Percentiles rank a stretch among this genome's conserved stretches.
These are phyloP conservation scores for Archilochus colubris DNA, from an alignment of 2,113 vertebrate genomes.

Conservation along the genomic window DNA sequence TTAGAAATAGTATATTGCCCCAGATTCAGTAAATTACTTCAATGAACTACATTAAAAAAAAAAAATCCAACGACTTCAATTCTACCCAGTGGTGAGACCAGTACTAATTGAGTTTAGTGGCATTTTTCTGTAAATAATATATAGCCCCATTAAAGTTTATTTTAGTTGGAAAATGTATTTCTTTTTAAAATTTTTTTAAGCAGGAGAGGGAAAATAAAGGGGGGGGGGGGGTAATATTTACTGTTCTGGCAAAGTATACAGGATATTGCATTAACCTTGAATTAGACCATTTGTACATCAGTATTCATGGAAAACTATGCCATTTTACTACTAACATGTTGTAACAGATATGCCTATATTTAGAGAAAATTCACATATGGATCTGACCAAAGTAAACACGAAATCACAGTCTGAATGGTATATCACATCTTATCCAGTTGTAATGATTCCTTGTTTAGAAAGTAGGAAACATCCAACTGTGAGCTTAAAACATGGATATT, in stretches of 20 bases:
- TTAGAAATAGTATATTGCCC: conserved; percentile 40
- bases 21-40: conserved; percentile 19
- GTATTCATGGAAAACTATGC: neutral
- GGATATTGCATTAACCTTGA: conserved; percentile 16
- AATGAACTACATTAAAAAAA: neutral
- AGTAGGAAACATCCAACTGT: neutral
- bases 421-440: neutral
- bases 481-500: neutral
- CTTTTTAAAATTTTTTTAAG: conserved; percentile 24
- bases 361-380: neutral
- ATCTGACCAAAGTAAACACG: neutral
- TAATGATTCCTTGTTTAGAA: neutral
- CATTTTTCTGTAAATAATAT: conserved; percentile 44
- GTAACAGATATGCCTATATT: neutral
- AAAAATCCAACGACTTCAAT: conserved; percentile 22
- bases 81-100: neutral
- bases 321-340: neutral
- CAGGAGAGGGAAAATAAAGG: neutral
- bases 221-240: conserved; percentile 1
- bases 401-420: neutral
- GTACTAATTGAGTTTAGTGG: conserved; percentile 39
- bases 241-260: neutral
- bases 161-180: conserved; percentile 38
- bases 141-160: conserved; percentile 50
- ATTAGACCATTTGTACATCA: neutral